phyloP scores from a whole-genome alignment of 2,113 vertebrate genomes.

The Malurus melanocephalus region DNA sequence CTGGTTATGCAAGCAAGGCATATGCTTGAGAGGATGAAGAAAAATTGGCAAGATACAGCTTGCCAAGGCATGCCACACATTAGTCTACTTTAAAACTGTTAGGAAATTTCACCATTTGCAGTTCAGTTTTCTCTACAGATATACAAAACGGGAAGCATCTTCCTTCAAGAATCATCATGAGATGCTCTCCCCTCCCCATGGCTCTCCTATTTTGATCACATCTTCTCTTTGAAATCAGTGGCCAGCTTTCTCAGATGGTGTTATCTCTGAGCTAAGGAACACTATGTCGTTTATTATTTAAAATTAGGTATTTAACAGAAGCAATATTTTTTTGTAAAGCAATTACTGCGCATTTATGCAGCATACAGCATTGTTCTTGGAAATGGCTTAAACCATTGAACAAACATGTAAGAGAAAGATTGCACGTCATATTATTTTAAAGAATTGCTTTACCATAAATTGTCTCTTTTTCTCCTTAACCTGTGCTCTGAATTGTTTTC shows the following conservation, averaged over 20 bases:
- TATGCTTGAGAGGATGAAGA: slow-evolving; percentile 55
- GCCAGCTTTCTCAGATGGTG: not conserved
- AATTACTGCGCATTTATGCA: not conserved
- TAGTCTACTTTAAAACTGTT: slow-evolving; percentile 56
- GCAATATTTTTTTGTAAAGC: not conserved
- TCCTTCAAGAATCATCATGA: not conserved
- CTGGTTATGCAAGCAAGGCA: slow-evolving; percentile 62
- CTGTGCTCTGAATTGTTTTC: not conserved
- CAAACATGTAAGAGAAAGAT: not conserved
- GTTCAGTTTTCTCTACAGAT: slow-evolving; percentile 28
- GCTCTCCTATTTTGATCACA: slow-evolving; percentile 1
- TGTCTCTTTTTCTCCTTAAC: not conserved
- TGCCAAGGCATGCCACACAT: slow-evolving; percentile 63
- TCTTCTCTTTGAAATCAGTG: slow-evolving; percentile 2
- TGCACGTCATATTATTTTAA: not conserved
- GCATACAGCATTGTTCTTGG: not conserved
- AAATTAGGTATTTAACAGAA: slow-evolving; percentile 20
- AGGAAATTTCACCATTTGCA: slow-evolving; percentile 45
- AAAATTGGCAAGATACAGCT: slow-evolving; percentile 54
- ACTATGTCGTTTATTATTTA: not conserved
- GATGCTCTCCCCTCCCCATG: not conserved
- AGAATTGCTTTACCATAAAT: not conserved
- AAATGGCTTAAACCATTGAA: not conserved
- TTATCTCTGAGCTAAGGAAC: not conserved
- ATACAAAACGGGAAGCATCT: not conserved